Base-by-base conservation (phyloP, 2,888 invertebrate species). In the Drosophila algonquin region DNA sequence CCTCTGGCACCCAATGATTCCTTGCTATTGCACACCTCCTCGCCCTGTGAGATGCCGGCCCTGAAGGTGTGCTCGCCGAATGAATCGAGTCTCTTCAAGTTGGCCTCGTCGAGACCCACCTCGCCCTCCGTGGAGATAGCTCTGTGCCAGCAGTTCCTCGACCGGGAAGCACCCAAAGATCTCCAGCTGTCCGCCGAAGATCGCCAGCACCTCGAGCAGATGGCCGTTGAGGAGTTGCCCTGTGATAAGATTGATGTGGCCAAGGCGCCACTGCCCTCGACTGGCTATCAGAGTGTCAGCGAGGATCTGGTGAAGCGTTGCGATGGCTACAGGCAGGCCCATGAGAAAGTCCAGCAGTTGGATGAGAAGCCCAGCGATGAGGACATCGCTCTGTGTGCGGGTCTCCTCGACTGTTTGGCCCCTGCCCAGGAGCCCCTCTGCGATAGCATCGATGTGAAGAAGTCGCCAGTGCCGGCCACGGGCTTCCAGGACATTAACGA, bases 61-160 rank as follows among this genome's bases (percentile, higher is more conserved):
- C 46, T 90, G 1, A 69, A 80, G 2, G 48, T 89, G 73, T 96
- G 96, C 80, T 95, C 96, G 6, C 96, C 96, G 3, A 95, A 96
- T 89, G 87, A 89, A 21, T 90, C 90, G 5, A 90, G 87, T 45
- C 80, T 90, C 1, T 90, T 85, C 5, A 90, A 90, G 62, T 47
- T 90, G 48, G 90, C 86, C 21, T 69, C 80, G n/a, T 86, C 90
- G 16, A 76, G 87, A 4, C 87, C 90, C 3, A 78, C 83, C 3
- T 89, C 90, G 2, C 90, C 90, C 0, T 45, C 76, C 0, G 48
- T 60, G 52, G 87, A 87, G 52, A 52, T 85, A n/a, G 75, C 77
- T 32, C 63, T 89, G 6, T 90, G 87, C 32, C 80, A 82, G 44
- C 73, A 81, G 52, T 87, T 87, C 51, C 57, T 88, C 12, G 67